Percentiles rank a stretch among this genome's conserved stretches.
phyloP scores from a whole-genome alignment of 23 tunicate genomes.

The Trididemnum clinides region DNA sequence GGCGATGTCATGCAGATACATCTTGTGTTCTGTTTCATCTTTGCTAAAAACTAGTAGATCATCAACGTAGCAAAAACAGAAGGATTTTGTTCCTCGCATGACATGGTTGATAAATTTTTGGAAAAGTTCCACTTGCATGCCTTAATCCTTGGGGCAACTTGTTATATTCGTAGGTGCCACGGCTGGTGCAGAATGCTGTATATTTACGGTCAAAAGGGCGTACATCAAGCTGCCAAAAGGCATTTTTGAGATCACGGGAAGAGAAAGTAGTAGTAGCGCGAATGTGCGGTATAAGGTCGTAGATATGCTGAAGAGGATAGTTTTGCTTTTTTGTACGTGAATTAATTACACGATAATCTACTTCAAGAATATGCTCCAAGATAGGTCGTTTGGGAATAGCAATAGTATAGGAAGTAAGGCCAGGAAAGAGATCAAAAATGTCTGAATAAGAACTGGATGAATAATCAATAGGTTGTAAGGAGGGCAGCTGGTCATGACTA shows the following conservation, averaged over 20 bases:
- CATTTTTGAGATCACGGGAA: conserved; percentile 7
- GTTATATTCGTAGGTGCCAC: conserved; percentile 25
- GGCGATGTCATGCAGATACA: background rate
- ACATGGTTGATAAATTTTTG: conserved; percentile 13
- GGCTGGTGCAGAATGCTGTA: conserved; percentile 11
- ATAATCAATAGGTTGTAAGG: background rate
- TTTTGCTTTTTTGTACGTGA: background rate
- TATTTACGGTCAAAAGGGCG: background rate
- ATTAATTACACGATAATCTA: conserved; percentile 1
- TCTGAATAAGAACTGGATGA: background rate
- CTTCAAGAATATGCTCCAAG: conserved; percentile 13
- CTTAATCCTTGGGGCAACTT: conserved; percentile 20
- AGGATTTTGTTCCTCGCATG: conserved; percentile 3
- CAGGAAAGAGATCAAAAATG: background rate
- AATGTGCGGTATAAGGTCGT: background rate
- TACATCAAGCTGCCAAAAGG: conserved; percentile 1
- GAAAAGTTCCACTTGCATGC: background rate
- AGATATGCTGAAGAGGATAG: background rate
- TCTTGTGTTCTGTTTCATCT: background rate
- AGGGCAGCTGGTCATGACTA: background rate
- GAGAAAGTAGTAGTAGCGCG: conserved; percentile 4
- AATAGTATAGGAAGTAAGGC: background rate
- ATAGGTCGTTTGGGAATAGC: background rate
- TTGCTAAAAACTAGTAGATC: background rate
- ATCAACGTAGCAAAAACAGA: conserved; percentile 25